These are phyloP conservation scores for Salticus scenicus DNA, from an alignment of 2,888 invertebrate species.

Conservation along the genomic window DNA sequence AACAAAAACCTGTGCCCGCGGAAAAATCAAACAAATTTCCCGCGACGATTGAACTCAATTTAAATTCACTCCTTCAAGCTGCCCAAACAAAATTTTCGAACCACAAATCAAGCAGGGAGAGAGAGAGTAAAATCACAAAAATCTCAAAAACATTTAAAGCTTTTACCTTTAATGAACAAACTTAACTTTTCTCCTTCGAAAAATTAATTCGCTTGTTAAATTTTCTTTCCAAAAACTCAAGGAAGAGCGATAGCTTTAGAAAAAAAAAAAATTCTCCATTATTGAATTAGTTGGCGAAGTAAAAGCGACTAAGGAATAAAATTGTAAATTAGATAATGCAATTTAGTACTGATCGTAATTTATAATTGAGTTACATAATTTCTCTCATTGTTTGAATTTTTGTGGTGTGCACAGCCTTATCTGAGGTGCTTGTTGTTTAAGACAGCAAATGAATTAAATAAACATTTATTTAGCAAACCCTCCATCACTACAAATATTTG, in stretches of 20 bases:
- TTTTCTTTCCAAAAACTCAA: conserved; percentile 41
- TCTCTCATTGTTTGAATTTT: conserved; percentile 68
- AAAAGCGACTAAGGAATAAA: conserved; percentile 58
- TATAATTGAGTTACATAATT: conserved; percentile 69
- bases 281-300: conserved; percentile 52
- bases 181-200: conserved; percentile 49
- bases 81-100: conserved; percentile 11
- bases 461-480: conserved; percentile 66
- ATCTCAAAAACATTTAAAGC: conserved; percentile 60
- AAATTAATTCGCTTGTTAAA: conserved; percentile 69
- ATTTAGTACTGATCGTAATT: conserved; percentile 68
- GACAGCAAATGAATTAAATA: conserved; percentile 68
- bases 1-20: conserved; percentile 1
- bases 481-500: conserved; percentile 68
- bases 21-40: neutral
- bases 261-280: conserved; percentile 34
- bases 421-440: conserved; percentile 68
- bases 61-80: conserved; percentile 14
- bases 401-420: conserved; percentile 40
- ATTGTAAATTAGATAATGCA: conserved; percentile 69
- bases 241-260: conserved; percentile 4
- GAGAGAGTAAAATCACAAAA: conserved; percentile 23
- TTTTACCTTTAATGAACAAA: conserved; percentile 61
- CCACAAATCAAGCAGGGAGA: conserved; percentile 17
- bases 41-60: conserved; percentile 9